Percentiles rank a stretch among this genome's conserved stretches.
phyloP scores from a whole-genome alignment of 1,140 invertebrate species.

The Ladona fulva region DNA sequence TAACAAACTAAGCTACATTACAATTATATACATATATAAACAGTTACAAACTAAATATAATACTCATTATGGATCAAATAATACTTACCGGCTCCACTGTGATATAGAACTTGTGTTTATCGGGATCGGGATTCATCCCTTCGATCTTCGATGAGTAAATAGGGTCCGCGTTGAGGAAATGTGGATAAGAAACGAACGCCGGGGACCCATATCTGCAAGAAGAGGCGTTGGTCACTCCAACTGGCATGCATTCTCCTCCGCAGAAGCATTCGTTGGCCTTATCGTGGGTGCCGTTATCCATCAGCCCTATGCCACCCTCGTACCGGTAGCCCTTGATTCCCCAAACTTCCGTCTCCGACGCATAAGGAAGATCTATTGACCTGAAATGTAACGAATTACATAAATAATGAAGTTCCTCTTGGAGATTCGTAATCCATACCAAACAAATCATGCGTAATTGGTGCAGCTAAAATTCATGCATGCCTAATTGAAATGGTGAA shows the following conservation, averaged over 20 bases:
- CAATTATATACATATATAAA: no score
- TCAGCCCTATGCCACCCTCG: constrained; percentile 45
- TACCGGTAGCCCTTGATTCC: constrained; percentile 51
- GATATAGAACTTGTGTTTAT: constrained; percentile 58
- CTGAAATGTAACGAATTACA: constrained; percentile 25
- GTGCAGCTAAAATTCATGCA: no score
- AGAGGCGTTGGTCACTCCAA: constrained; percentile 58
- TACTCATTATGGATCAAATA: no score
- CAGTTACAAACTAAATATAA: no score
- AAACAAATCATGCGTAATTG: no score
- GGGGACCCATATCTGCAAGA: constrained; percentile 63
- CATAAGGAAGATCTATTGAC: constrained; percentile 43
- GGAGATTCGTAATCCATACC: no score
- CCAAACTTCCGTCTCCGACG: constrained; percentile 38
- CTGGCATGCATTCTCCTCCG: constrained; percentile 55
- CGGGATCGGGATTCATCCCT: constrained; percentile 59
- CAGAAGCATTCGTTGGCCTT: constrained; percentile 61
- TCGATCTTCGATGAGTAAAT: constrained; percentile 49
- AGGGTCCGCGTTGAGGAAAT: constrained; percentile 73
- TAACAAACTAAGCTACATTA: no score
- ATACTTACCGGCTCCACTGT: constrained; percentile 59
- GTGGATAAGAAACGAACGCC: constrained; percentile 72
- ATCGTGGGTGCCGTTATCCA: constrained; percentile 61
- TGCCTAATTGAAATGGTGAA: no score
- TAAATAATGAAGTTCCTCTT: background rate